A percentile compares a stretch with the other conserved stretches of the same genome.
Conservation (phyloP, 2,797 vertebrate genomes). For the Odontamblyopus rebecca region DNA sequence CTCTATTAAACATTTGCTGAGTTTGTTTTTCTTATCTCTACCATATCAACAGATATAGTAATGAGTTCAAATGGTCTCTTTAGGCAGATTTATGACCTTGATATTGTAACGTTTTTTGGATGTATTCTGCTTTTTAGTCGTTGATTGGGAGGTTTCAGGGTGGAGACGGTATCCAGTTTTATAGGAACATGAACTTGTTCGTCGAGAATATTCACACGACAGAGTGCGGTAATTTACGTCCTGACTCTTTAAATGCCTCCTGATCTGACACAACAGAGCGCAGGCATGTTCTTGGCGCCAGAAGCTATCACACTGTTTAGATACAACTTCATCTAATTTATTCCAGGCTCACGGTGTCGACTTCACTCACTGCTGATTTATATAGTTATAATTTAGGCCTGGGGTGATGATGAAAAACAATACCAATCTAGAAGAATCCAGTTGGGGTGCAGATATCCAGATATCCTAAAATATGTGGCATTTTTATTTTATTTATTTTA, state of each 20-base stretch:
- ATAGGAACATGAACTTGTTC: conserved; percentile 41
- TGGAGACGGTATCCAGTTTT: conserved; percentile 7
- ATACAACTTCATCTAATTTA: background rate
- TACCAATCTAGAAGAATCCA: background rate
- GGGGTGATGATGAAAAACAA: background rate
- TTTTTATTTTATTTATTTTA: no score
- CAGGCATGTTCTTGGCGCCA: background rate
- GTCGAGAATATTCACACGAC: conserved; percentile 29
- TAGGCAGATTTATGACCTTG: background rate
- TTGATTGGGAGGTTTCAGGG: background rate
- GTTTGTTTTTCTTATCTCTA: conserved; percentile 44
- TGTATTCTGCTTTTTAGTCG: background rate
- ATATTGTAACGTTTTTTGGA: background rate
- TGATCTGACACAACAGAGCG: background rate
- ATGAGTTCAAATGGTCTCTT: conserved; percentile 5
- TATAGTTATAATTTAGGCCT: background rate
- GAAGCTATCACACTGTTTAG: conserved; percentile 2
- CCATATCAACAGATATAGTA: conserved; percentile 16
- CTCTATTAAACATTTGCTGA: conserved; percentile 13
- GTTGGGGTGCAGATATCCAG: background rate
- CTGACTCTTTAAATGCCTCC: conserved; percentile 6
- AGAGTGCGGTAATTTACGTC: conserved; percentile 22
- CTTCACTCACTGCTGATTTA: background rate
- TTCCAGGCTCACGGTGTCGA: background rate
- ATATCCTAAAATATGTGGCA: no score